A percentile compares a stretch with the other conserved stretches of the same genome.
These are phyloP conservation scores for Bugula neritina DNA, from an alignment of 2,888 invertebrate genomes.

Conservation along the genomic window DNA sequence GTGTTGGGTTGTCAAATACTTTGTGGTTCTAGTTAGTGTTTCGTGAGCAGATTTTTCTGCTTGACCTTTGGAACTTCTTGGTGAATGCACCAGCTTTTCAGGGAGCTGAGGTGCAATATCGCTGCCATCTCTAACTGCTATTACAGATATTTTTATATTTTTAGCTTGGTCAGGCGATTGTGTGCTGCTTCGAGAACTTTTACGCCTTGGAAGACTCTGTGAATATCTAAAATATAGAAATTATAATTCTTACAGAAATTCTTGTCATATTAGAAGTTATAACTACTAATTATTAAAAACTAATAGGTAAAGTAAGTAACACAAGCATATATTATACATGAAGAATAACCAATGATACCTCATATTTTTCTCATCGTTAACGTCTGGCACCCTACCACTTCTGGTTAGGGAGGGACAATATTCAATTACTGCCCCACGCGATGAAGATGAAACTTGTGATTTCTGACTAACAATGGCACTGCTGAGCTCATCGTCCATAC, in stretches of 20 bases:
- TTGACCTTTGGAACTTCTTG: background rate
- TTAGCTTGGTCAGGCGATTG: background rate
- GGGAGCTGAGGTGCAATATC: background rate
- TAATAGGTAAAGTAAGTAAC: no score
- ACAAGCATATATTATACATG: no score
- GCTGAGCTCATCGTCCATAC: background rate
- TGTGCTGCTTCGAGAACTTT: background rate
- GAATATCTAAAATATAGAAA: conserved; percentile 14
- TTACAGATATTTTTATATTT: background rate
- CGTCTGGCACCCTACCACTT: background rate
- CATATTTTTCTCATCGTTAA: no score
- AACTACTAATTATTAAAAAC: no score
- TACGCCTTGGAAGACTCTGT: conserved; percentile 2
- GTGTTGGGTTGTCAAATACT: background rate
- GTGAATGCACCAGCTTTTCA: background rate
- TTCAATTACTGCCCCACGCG: background rate
- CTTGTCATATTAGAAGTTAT: no score
- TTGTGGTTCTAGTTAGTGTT: no score
- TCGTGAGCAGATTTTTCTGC: background rate
- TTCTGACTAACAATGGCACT: background rate
- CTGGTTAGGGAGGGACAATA: background rate
- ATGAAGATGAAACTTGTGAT: background rate
- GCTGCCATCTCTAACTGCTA: background rate
- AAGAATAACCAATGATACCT: no score
- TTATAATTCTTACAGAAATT: no score